These are phyloP conservation scores for Panagrolaimus sp. DNA, from an alignment of 1,140 invertebrate genomes.

Conservation along the genomic window DNA sequence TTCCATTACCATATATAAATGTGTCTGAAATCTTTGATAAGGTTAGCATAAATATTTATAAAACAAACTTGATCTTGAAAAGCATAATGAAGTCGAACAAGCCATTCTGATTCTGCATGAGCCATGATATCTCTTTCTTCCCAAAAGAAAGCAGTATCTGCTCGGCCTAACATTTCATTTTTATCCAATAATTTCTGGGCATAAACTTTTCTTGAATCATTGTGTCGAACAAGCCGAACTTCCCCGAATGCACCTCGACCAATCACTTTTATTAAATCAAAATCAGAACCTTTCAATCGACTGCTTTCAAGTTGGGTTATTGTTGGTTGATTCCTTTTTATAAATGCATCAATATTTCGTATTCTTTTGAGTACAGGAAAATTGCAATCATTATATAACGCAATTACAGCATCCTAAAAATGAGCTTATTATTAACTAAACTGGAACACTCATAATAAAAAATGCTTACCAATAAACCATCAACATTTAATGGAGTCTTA, in stretches of 20 bases:
- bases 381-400: slow-evolving; percentile 87
- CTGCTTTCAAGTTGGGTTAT: slow-evolving; percentile 71
- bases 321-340: slow-evolving; percentile 60
- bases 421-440: not conserved
- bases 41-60: no score
- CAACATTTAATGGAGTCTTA: slow-evolving; percentile 45
- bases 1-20: slow-evolving; percentile 96
- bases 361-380: slow-evolving; percentile 86
- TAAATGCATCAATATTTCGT: slow-evolving; percentile 94
- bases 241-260: slow-evolving; percentile 96
- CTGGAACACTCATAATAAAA: not conserved
- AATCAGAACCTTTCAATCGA: slow-evolving; percentile 91
- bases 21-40: no score
- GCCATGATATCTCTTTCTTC: slow-evolving; percentile 99
- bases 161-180: slow-evolving; percentile 91
- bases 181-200: slow-evolving; percentile 98
- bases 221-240: slow-evolving; percentile 92
- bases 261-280: slow-evolving; percentile 91
- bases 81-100: slow-evolving; percentile 88
- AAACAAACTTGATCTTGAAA: slow-evolving; percentile 68
- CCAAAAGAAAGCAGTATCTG: slow-evolving; percentile 99
- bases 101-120: slow-evolving; percentile 97
- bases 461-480: slow-evolving; percentile 47
- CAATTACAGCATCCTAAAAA: slow-evolving; percentile 79
- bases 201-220: slow-evolving; percentile 81